A percentile compares a stretch with the other conserved stretches of the same genome.
These are phyloP conservation scores for Pyrocoelia pectoralis DNA, from an alignment of 2,888 invertebrate species.

Conservation along the genomic window DNA sequence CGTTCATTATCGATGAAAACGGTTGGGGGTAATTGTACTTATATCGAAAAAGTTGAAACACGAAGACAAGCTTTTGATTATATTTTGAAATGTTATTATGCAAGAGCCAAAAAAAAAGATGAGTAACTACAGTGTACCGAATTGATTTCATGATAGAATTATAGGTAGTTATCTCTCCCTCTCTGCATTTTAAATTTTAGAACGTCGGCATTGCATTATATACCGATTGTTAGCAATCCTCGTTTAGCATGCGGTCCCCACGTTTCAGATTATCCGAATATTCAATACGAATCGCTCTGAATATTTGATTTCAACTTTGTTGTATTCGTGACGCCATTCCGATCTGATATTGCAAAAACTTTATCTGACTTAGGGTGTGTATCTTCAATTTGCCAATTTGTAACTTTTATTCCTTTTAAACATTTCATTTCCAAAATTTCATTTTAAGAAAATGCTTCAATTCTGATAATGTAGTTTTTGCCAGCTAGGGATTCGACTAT, in stretches of 20 bases:
- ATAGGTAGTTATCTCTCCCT: slow-evolving; percentile 51
- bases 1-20: slow-evolving; percentile 34
- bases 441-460: not conserved
- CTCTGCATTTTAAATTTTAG: slow-evolving; percentile 46
- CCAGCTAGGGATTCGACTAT: too few species aligned
- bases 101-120: slow-evolving; percentile 19
- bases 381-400: slow-evolving; percentile 6
- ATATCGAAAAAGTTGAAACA: slow-evolving; percentile 3
- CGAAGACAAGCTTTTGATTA: not conserved
- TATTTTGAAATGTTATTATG: not conserved
- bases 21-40: slow-evolving; percentile 29
- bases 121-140: slow-evolving; percentile 35
- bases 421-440: not conserved
- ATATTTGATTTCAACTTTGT: slow-evolving; percentile 30
- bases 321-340: slow-evolving; percentile 21
- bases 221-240: slow-evolving; percentile 41
- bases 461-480: too few species aligned
- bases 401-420: slow-evolving; percentile 7
- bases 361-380: slow-evolving; percentile 19
- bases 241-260: slow-evolving; percentile 41
- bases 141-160: slow-evolving; percentile 48
- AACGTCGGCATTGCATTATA: slow-evolving; percentile 42
- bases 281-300: slow-evolving; percentile 32
- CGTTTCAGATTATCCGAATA: slow-evolving; percentile 34
- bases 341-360: slow-evolving; percentile 24